Evolutionary conservation across 1,140 invertebrate species (phyloP), one percentile per base, ranked within the genome.

Genomic region (Caenorhabditis briggsae): DNA sequence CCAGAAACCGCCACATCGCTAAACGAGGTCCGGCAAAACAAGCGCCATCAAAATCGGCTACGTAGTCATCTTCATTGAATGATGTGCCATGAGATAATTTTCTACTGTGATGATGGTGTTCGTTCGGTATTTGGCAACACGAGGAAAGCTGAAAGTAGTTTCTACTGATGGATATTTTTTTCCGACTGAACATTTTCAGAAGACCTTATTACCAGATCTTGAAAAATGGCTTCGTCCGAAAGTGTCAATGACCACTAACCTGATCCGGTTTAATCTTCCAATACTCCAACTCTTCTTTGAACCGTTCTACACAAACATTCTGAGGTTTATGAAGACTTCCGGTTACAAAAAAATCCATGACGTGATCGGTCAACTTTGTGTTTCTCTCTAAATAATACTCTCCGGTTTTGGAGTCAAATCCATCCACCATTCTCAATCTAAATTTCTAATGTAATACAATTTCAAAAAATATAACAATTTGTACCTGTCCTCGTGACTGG

Each of bases 321-420:
- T 92, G 87, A 2, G 93, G 93, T 56, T 93, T 93, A 87, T 94
- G 93, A 14, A 94, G 90, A 85, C 93, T 93, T 43, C 93, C 93
- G n/a, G 91, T 91, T 6, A 89, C 88, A 82, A 90, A 91, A 85
- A 90, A 91, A 25, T 91, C 91, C 41, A 91, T 86, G 33, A 91
- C 88, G 55, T 90, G 88, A 78, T 92, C 89, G n/a, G 91, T 88
- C 3, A 92, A 83, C 25, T 85, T 70, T 2, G 87, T 82, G 82
- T 92, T 91, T 25, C 91, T 82, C 56, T 91, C 91, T 58, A 91
- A 82, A 82, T 91, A 91, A 78, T 91, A 91, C 74, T 91, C 91
- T 33, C 84, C 86, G n/a, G 89, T 91, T 56, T 84, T 61, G 16
- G 59, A 20, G 78, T 86, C 82, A 78, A 84, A 91, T 6, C 88